Evolutionary conservation across 2,113 vertebrate genomes (phyloP), one percentile per base, ranked within the genome.

Genomic region (Empidonax traillii): DNA sequence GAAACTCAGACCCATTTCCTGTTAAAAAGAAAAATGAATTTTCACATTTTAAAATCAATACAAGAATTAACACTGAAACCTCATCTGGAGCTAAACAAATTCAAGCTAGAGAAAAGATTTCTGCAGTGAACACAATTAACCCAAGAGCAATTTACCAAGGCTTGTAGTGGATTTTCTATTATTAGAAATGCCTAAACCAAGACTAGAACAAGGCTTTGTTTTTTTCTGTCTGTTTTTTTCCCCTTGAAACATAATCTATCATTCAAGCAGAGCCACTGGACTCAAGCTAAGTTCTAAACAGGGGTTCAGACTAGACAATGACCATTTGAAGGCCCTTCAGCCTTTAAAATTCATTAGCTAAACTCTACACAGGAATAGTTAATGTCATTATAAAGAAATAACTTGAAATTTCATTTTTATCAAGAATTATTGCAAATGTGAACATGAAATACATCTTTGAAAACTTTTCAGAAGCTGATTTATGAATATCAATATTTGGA

Each of bases 11-110:
- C 14, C 12, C 19, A 71, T 80, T 97, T 81, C 85, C 80, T 92
- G 56, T 84, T 90, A 89, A 89, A 94, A 95, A 69, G 62, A 93
- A 88, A 85, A 93, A 84, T n/a, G 23, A 90, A 81, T 93, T 95
- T 94, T 93, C 72, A 74, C 1, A 0, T 84, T 90, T 96, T 84
- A 90, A 96, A 93, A 96, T 93, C 79, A 92, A 74, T 92, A 92
- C 27, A 49, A 90, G 72, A 90, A 85, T 93, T 96, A 95, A 89
- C 61, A 87, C 52, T 71, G 69, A 85, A 94, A 74, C 55, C 61
- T 74, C 59, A 79, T 46, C 77, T 91, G 73, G 84, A 96, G 52
- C 69, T 89, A 87, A 92, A 28, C 66, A 96, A 94, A 95, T 92
- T 94, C 84, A 92, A 87, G 56, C 44, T 23, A 74, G 61, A 47